phyloP scores from a whole-genome alignment of 2,888 invertebrate species.

The Phorcus lineatus region DNA sequence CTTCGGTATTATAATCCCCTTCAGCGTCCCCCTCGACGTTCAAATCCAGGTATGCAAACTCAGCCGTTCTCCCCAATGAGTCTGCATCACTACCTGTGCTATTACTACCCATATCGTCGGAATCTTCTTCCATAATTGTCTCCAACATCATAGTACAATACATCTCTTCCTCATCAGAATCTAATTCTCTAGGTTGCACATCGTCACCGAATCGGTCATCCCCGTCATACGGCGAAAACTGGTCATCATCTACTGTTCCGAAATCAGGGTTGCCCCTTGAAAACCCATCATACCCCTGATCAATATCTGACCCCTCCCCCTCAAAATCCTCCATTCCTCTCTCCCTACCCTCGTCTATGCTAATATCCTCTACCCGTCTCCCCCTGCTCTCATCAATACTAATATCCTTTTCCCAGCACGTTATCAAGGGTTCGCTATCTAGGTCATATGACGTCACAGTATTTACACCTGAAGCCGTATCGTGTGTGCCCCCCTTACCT shows the following conservation, averaged over 20 bases:
- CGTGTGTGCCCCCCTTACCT: conserved; percentile 3
- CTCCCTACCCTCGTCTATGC: conserved; percentile 26
- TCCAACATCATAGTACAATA: conserved; percentile 54
- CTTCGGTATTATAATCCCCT: background rate
- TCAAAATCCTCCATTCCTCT: background rate
- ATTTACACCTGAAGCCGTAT: background rate
- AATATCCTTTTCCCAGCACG: conserved; percentile 17
- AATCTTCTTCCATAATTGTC: conserved; percentile 67
- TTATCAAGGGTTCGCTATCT: conserved; percentile 16
- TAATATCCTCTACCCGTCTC: conserved; percentile 34
- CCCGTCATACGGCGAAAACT: background rate
- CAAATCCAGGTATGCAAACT: conserved; percentile 3
- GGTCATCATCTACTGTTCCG: conserved; percentile 46
- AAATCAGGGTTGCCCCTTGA: conserved; percentile 48
- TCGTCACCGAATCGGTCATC: conserved; percentile 36
- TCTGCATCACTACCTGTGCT: conserved; percentile 42
- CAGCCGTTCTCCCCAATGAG: conserved; percentile 7
- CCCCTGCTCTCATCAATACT: conserved; percentile 37
- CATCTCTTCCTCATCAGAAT: conserved; percentile 56
- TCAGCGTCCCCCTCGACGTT: conserved; percentile 3
- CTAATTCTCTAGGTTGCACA: conserved; percentile 44
- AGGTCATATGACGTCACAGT: conserved; percentile 14
- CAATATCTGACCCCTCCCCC: background rate
- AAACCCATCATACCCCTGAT: background rate
- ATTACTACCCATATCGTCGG: conserved; percentile 49